Percentiles rank a stretch among this genome's conserved stretches.
These are phyloP conservation scores for Castor canadensis DNA, from an alignment of 2,113 vertebrate species.

Conservation along the genomic window DNA sequence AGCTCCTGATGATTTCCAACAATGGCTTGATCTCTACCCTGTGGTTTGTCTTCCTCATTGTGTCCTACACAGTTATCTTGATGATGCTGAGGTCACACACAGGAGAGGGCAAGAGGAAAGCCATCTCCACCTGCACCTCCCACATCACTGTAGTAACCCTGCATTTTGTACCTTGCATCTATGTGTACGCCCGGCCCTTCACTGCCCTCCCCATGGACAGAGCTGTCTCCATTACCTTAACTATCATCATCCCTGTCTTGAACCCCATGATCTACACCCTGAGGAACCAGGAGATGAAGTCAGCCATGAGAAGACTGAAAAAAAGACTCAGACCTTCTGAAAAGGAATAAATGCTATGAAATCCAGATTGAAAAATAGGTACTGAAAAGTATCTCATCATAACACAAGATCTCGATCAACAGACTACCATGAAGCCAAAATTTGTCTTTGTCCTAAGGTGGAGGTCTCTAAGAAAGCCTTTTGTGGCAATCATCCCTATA, in stretches of 20 bases:
- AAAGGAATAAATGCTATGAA: neutral
- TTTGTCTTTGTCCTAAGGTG: neutral
- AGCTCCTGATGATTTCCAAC: too few species aligned
- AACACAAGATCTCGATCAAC: neutral
- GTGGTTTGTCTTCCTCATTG: too few species aligned
- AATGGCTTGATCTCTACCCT: too few species aligned
- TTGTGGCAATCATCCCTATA: neutral
- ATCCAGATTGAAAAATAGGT: neutral
- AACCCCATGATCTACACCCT: conserved; percentile 56
- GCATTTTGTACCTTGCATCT: too few species aligned
- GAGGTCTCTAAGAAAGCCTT: neutral
- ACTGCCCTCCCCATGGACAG: too few species aligned
- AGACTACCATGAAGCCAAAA: neutral
- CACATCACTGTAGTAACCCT: too few species aligned
- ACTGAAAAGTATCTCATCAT: neutral
- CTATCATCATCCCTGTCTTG: conserved; percentile 31
- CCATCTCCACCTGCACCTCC: too few species aligned
- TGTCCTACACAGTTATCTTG: too few species aligned
- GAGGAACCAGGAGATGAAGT: conserved; percentile 61
- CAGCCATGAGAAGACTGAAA: conserved; percentile 10
- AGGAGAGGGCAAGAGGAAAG: too few species aligned
- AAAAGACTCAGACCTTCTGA: neutral
- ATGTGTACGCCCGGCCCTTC: too few species aligned
- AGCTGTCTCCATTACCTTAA: too few species aligned
- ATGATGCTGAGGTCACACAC: too few species aligned